Percentiles rank a stretch among this genome's conserved stretches.
These are phyloP conservation scores for Agelas oroides DNA, from an alignment of 37 sponge, comb jelly and placozoan genomes.

Conservation along the genomic window DNA sequence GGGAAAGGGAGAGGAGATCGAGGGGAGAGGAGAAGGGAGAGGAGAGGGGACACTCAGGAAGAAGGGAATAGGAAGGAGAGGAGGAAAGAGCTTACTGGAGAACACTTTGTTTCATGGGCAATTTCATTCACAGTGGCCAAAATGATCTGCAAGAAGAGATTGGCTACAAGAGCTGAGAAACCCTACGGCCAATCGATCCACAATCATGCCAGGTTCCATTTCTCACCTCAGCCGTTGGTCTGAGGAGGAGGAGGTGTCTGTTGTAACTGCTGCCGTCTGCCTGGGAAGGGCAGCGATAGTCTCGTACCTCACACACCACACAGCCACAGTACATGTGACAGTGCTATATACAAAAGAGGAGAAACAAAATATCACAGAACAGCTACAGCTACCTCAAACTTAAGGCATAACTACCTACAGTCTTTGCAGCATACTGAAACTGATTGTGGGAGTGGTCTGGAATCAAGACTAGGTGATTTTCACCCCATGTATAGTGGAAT, in stretches of 20 bases:
- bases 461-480: too few relatives aligned
- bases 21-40: not conserved
- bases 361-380: not conserved
- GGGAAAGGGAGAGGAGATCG: not conserved
- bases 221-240: constrained; percentile 74
- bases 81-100: constrained; percentile 34
- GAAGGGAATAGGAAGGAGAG: not conserved
- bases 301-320: constrained; percentile 77
- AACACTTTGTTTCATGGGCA: constrained; percentile 30
- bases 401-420: too few relatives aligned
- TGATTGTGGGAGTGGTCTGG: too few relatives aligned
- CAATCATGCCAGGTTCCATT: too few relatives aligned
- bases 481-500: too few relatives aligned
- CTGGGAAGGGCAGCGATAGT: constrained; percentile 41
- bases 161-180: too few relatives aligned
- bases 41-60: not conserved
- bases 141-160: constrained; percentile 37
- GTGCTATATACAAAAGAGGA: constrained; percentile 15
- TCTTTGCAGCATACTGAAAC: too few relatives aligned
- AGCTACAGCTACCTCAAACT: not conserved
- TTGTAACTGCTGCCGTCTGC: constrained; percentile 33
- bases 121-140: constrained; percentile 42
- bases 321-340: constrained; percentile 69
- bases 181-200: too few relatives aligned
- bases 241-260: constrained; percentile 51